Base-by-base conservation (phyloP, 2,797 vertebrate genomes). In the Eulemur mongoz region DNA sequence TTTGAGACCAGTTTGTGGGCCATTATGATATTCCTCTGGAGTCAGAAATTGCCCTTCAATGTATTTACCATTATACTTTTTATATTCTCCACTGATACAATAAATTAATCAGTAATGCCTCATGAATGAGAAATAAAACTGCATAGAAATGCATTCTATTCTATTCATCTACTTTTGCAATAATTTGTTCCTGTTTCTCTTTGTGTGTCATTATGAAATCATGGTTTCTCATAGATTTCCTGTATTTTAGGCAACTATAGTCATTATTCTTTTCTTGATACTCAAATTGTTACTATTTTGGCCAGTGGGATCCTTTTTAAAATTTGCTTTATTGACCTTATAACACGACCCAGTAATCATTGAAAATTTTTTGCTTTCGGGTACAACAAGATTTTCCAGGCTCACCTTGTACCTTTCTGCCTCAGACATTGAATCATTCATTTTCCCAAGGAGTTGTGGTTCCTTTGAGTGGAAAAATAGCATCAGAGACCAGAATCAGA, bases 351-450 rank as follows among this genome's bases (percentile, higher is more conserved):
- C 30, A 80, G 27, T 88, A 88, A 84, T 78, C n/a, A 76, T 48
- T 84, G 35, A 85, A 91, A 93, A n/a, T 54, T 50, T 91, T 75
- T 95, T 95, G 22, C 27, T 75, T 88, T 96, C 20, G 93, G 83
- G 35, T 23, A 76, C 40, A 70, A 7, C 6, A 93, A 86, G 27
- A 25, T 61, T 89, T 96, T 91, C 69, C 10, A 40, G 59, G 30
- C 50, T 97, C 14, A 43, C 35, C 4, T 86, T 85, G 35, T 91
- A 23, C 50, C 1, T 76, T 94, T 92, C 50, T 85, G 59, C 27
- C 5, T 4, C 13, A 79, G 38, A 54, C n/a, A 61, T 43, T 20
- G n/a, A 93, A 73, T 87, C 40, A 70, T 15, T 92, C 12, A 48
- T 70, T 89, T 96, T n/a, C 75, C 23, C 67, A 84, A 92, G 35